A percentile compares a stretch with the other conserved stretches of the same genome.
phyloP scores from a whole-genome alignment of 2,113 vertebrate species.

The Seriola rivoliana region DNA sequence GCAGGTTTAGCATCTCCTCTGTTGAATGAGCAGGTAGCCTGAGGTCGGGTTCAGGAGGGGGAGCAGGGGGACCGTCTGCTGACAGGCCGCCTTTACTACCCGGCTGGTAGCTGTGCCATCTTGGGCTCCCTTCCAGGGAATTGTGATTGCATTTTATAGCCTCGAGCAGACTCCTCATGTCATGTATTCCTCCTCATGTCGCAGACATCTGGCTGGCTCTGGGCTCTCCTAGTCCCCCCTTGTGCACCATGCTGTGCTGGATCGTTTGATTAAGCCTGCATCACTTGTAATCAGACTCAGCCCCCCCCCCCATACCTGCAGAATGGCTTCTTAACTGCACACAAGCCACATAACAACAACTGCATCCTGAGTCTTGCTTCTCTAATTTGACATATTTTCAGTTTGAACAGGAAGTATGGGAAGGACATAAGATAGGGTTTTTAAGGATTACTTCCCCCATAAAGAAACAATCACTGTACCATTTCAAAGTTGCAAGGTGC shows the following conservation, averaged over 20 bases:
- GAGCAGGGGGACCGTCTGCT: slow-evolving; percentile 30
- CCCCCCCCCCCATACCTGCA: slow-evolving; percentile 23
- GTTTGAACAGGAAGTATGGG: neutral
- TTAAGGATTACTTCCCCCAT: neutral
- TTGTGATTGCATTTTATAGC: slow-evolving; percentile 70
- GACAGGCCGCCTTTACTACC: slow-evolving; percentile 45
- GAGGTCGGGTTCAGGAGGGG: slow-evolving; percentile 46
- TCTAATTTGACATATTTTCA: neutral
- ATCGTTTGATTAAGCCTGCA: slow-evolving; percentile 74
- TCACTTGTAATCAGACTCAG: slow-evolving; percentile 43
- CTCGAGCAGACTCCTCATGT: slow-evolving; percentile 52
- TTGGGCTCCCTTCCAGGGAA: slow-evolving; percentile 61
- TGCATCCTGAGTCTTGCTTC: neutral
- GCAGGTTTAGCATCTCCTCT: slow-evolving; percentile 20
- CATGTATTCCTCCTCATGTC: slow-evolving; percentile 57
- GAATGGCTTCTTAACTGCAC: neutral
- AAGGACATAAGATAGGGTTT: neutral
- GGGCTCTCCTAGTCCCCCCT: slow-evolving; percentile 62
- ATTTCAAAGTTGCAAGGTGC: neutral
- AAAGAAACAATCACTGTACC: neutral
- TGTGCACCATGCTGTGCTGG: slow-evolving; percentile 51
- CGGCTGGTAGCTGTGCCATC: slow-evolving; percentile 55
- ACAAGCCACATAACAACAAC: neutral
- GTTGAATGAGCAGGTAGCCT: slow-evolving; percentile 42
- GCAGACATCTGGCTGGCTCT: slow-evolving; percentile 72